Evolutionary conservation across 2,888 invertebrate genomes (phyloP), one percentile per base, ranked within the genome.

Genomic region (Lacanobia oleracea): DNA sequence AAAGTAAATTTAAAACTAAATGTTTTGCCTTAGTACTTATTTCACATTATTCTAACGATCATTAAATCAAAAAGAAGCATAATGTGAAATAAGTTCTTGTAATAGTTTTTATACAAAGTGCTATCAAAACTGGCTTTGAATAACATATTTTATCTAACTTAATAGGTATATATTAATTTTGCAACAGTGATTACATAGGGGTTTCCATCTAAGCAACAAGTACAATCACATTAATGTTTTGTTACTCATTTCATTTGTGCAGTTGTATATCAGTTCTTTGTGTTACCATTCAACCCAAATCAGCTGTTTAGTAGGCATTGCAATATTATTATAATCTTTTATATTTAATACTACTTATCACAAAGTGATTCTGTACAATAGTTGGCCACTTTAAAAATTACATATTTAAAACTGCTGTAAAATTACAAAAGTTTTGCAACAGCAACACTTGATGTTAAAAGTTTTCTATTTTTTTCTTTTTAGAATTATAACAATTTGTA

Each of bases 321-420:
- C 62, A 76, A 86, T 83, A 82, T 86, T 85, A 86, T 81, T 83
- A 84, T 82, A 87, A 81, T 81, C 81, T 85, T 81, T 76, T 68
- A 45, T 50, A 74, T 75, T 81, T 87, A 88, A 89, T 86, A 88
- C 88, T 91, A 90, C 80, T 79, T 88, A 91, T 90, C 88, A 91
- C 88, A 87, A 89, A 78, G 84, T 86, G 79, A 85, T 83, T 87
- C 88, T 87, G 82, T 89, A 88, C 83, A 90, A 83, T 79, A 87
- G 81, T 91, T 92, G 90, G 91, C 90, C 88, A 86, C 85, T 86
- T 82, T 75, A 72, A 71, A 79, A 71, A 84, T 81, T 81, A 84
- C 83, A 75, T 37, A 84, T 78, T 74, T 69, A 67, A 69, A 75
- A 85, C 61, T 76, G 72, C 82, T 86, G 85, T 82, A 82, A 83